Evolutionary conservation across 2,888 invertebrate species (phyloP), one percentile per base, ranked within the genome.

Genomic region (Fragum sueziense): DNA sequence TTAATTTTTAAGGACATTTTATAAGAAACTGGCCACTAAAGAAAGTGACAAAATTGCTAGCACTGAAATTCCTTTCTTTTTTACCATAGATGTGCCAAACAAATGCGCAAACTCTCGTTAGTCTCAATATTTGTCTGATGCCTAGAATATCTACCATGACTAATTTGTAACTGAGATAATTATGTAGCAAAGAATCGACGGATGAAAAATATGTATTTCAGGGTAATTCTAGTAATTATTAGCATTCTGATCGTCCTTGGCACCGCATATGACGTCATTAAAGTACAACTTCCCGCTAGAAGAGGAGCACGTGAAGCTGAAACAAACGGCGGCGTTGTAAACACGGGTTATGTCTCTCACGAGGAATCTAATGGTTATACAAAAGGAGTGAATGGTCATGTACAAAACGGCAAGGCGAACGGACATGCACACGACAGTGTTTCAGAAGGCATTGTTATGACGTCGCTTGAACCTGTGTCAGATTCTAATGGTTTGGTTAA

Each of bases 191-290:
- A n/a, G n/a, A n/a, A n/a, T n/a, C n/a, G n/a, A n/a, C n/a, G n/a
- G n/a, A n/a, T n/a, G n/a, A n/a, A n/a, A n/a, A n/a, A n/a, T n/a
- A n/a, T n/a, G n/a, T n/a, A n/a, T 41, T 65, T 25, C 41, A 65
- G 65, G 9, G 22, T 37, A 25, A 65, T 65, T 11, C 34, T 65
- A 2, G 17, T 27, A 0, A 14, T 65, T 2, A 37, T 65, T 27
- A 41, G 65, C 29, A 11, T 65, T 25, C 2, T 65, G 14, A 27
- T 65, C n/a, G 41, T 27, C 9, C 4, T 65, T 25, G 65, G 65
- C 27, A 65, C 65, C 6, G 6, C 41, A 14, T 65, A 65, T 65
- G 65, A 65, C 65, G 65, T 65, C 65, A 65, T 65, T 41, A 65
- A 17, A 14, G 65, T 65, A 7, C 65, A 65, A 25, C 11, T 65